phyloP scores from a whole-genome alignment of 1,140 invertebrate species.

The Leucophenga varia region DNA sequence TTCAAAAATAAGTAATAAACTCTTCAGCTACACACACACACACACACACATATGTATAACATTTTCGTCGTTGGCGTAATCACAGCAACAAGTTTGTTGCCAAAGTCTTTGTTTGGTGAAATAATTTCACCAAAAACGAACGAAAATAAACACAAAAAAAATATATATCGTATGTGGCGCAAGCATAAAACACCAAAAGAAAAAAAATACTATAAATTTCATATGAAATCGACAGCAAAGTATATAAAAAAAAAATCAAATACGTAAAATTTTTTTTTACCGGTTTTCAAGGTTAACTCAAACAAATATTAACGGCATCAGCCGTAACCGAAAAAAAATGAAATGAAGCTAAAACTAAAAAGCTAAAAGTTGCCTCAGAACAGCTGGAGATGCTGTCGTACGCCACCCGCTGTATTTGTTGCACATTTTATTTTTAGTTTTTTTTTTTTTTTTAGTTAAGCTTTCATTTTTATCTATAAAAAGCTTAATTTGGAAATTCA shows the following conservation, averaged over 20 bases:
- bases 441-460: not conserved
- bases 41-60: constrained; percentile 21
- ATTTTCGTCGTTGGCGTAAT: constrained; percentile 21
- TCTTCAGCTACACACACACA: too few species aligned
- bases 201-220: constrained; percentile 8
- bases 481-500: too few species aligned
- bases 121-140: constrained; percentile 19
- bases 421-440: constrained; percentile 39
- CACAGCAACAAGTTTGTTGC: constrained; percentile 53
- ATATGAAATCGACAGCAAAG: constrained; percentile 36
- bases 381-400: too few species aligned
- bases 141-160: constrained; percentile 11
- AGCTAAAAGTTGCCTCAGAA: too few species aligned
- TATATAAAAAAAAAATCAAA: constrained; percentile 34
- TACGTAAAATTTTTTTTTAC: too few species aligned
- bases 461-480: too few species aligned
- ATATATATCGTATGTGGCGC: constrained; percentile 14
- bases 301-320: constrained; percentile 7
- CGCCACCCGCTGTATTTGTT: constrained; percentile 37
- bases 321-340: too few species aligned
- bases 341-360: too few species aligned
- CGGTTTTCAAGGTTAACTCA: constrained; percentile 53
- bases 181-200: constrained; percentile 23
- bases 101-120: constrained; percentile 39
- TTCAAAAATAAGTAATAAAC: too few species aligned